A percentile compares a stretch with the other conserved stretches of the same genome.
Evolutionary conservation across 2,888 invertebrate species (phyloP).

Genomic region (Graphium colonna): DNA sequence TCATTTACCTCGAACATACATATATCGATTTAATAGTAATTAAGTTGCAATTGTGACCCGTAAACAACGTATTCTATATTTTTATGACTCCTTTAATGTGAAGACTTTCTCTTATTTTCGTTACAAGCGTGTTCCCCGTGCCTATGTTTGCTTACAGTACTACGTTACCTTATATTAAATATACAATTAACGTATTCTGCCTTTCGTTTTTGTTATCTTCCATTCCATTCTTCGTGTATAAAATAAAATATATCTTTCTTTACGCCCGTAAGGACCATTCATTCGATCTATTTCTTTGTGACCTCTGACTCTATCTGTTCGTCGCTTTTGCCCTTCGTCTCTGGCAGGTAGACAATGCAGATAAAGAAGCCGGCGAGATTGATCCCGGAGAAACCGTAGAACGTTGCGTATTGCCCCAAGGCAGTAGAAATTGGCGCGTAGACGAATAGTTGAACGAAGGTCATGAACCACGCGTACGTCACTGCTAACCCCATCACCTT

Average conservation of each 20-base stretch:
- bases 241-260: not conserved
- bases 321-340: slow-evolving; percentile 60
- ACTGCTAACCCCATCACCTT: slow-evolving; percentile 44
- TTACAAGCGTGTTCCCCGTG: too few species aligned
- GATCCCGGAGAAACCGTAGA: slow-evolving; percentile 51
- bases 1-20: too few species aligned
- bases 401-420: slow-evolving; percentile 50
- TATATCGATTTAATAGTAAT: too few species aligned
- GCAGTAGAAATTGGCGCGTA: slow-evolving; percentile 36
- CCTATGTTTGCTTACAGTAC: too few species aligned
- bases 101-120: too few species aligned
- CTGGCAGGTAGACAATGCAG: slow-evolving; percentile 51
- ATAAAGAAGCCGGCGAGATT: slow-evolving; percentile 47
- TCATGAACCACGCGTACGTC: slow-evolving; percentile 40
- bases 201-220: not conserved
- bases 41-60: too few species aligned
- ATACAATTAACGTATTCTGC: too few species aligned
- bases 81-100: too few species aligned
- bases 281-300: slow-evolving; percentile 8
- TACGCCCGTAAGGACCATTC: too few species aligned
- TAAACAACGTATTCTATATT: too few species aligned
- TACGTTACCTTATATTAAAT: too few species aligned
- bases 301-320: slow-evolving; percentile 44
- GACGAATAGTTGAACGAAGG: slow-evolving; percentile 38
- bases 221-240: not conserved